Percentiles rank a stretch among this genome's conserved stretches.
Conservation (phyloP, 2,888 invertebrate species). For the Glaucopsyche alexis region DNA sequence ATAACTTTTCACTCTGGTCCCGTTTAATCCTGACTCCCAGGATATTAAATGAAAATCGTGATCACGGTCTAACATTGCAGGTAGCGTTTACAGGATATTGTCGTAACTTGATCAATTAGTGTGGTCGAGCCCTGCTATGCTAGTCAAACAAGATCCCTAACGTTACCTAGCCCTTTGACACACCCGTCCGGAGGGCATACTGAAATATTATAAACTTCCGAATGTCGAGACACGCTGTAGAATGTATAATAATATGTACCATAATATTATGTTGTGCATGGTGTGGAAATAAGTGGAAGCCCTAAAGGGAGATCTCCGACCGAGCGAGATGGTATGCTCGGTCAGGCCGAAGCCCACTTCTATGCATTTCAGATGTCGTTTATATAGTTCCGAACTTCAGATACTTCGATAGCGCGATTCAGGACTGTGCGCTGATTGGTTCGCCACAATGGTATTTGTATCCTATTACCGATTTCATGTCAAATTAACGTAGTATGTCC, state of each 20-base stretch:
- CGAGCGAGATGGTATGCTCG: no score
- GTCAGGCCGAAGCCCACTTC: no score
- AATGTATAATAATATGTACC: background rate
- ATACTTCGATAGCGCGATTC: no score
- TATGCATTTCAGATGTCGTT: no score
- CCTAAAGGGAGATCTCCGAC: no score
- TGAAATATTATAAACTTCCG: background rate
- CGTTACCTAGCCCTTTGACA: background rate
- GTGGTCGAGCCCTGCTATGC: background rate
- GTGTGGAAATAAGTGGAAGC: no score
- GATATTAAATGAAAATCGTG: background rate
- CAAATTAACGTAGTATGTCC: no score
- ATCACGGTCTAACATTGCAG: no score
- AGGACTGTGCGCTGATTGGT: no score
- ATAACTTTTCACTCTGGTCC: background rate
- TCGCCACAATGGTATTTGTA: no score
- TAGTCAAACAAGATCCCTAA: background rate
- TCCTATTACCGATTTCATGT: no score
- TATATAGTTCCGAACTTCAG: no score
- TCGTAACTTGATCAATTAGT: slow-evolving; percentile 15
- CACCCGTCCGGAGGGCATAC: slow-evolving; percentile 8
- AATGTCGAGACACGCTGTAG: background rate
- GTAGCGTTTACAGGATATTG: background rate
- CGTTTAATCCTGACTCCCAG: background rate
- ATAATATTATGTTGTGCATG: background rate